Base-by-base conservation (phyloP, 2,888 invertebrate genomes). In the Dicranocentrus wangi region DNA sequence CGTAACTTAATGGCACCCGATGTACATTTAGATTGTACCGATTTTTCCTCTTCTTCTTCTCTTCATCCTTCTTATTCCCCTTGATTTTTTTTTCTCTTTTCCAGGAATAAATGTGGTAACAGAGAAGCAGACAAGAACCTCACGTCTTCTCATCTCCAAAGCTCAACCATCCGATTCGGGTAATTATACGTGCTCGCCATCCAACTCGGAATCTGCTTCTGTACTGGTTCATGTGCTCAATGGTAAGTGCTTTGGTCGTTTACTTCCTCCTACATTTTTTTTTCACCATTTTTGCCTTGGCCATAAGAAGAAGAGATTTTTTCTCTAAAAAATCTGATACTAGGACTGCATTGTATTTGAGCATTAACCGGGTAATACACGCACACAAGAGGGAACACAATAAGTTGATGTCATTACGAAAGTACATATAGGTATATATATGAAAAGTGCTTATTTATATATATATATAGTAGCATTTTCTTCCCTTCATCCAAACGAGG, bases 221-320 rank as follows among this genome's bases (percentile, higher is more conserved):
- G 94, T 95, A 87, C 92, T 94, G 88, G 94, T 94, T 84, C 94
- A 94, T 90, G 94, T 94, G 87, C 91, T 94, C 87, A 94, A 94
- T 88, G 94, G 94, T 88, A 87, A 88, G 88, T 87, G 55, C 51
- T 47, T 75, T 28, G 39, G 65, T 72, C 72, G 39, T 55, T 65
- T 73, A 63, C 73, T 65, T 73, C 42, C 17, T 27, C 25, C 17
- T 19, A 19, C 58, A 66, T 51, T 61, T 39, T 61, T 47, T 53
- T 55, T 43, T 65, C 42, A 42, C 65, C 17, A 21, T 73, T 42
- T 13, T 28, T 28, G 27, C 13, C 27, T 68, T 60, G 58, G 19
- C 23, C 15, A 17, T 2, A 63, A 19, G 19, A 58, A 10, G 27
- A 21, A 55, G 2, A 21, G 25, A 27, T 39, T 72, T 47, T 39